phyloP scores from a whole-genome alignment of 2,113 vertebrate genomes.

The Nothocercus julius region DNA sequence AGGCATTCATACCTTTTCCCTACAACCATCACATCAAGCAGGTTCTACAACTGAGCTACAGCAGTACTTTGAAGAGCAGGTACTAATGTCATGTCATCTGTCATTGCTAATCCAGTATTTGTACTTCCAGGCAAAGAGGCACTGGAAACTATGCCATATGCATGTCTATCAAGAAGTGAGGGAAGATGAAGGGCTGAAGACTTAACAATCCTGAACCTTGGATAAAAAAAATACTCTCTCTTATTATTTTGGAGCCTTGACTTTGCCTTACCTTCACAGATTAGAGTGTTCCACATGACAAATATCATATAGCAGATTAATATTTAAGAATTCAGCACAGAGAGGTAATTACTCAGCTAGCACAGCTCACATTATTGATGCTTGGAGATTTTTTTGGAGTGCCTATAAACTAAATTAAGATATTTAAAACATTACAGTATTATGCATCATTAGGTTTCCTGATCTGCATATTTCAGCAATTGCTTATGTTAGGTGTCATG shows the following conservation, averaged over 20 bases:
- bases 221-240: not conserved
- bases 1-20: not conserved
- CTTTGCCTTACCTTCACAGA: slow-evolving; percentile 9
- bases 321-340: slow-evolving; percentile 51
- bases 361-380: slow-evolving; percentile 36
- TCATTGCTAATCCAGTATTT: not conserved
- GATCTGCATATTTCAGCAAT: slow-evolving; percentile 46
- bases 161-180: not conserved
- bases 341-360: slow-evolving; percentile 57
- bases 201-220: not conserved
- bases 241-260: not conserved
- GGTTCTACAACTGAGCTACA: not conserved
- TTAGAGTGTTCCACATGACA: slow-evolving; percentile 18
- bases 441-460: slow-evolving; percentile 44
- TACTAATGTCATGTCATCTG: not conserved
- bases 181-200: not conserved
- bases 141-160: not conserved
- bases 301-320: slow-evolving; percentile 52
- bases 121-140: not conserved
- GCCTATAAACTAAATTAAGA: slow-evolving; percentile 59
- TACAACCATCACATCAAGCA: not conserved
- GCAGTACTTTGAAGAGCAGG: not conserved
- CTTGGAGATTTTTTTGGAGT: slow-evolving; percentile 6
- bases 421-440: slow-evolving; percentile 31
- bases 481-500: not conserved